Base-by-base conservation (phyloP, 2,797 vertebrate genomes). In the Cossypha caffra region DNA sequence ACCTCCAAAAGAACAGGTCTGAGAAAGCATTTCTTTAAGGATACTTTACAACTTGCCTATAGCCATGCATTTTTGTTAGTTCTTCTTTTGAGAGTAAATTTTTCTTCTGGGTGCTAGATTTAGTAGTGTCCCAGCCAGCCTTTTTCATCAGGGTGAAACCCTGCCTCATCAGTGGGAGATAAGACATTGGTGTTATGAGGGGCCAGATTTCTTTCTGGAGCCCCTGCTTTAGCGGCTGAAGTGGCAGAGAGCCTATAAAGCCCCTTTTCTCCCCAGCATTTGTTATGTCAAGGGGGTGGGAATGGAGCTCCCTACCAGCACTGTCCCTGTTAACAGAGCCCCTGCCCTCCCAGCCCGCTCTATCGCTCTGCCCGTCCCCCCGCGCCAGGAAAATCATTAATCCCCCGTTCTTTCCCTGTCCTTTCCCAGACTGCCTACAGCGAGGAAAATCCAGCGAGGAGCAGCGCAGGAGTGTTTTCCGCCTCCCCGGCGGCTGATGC, bases 401-500 rank as follows among this genome's bases (percentile, higher is more conserved):
- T 89, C 81, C 93, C 52, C 31, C 67, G 1, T n/a, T 74, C 42
- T 64, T 92, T 15, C 57, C 61, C 19, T 15, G n/a, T 24, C 74
- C 74, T 51, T 69, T 37, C 57, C 21, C 15, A 1, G 8, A 23
- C 26, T 69, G 92, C 77, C 43, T 69, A 18, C 14, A 4, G 71
- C 67, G 50, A 61, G 75, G 62, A 66, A 86, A 94, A 88, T 35
- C 2, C 79, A 31, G 29, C 0, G 1, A 64, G 79, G 17, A 72
- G 33, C 38, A 48, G 61, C 7, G 1, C 59, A 4, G 25, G 5
- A 55, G 13, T 23, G 66, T 42, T 88, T 91, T 38, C 86, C 40
- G 3, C 26, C 26, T 84, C 54, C 31, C 26, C 7, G 50, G 3
- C 0, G 0, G 0, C 42, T 8, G 72, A 11, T 3, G 17, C 28